phyloP scores from a whole-genome alignment of 2,797 vertebrate species.

The Molossus molossus region DNA sequence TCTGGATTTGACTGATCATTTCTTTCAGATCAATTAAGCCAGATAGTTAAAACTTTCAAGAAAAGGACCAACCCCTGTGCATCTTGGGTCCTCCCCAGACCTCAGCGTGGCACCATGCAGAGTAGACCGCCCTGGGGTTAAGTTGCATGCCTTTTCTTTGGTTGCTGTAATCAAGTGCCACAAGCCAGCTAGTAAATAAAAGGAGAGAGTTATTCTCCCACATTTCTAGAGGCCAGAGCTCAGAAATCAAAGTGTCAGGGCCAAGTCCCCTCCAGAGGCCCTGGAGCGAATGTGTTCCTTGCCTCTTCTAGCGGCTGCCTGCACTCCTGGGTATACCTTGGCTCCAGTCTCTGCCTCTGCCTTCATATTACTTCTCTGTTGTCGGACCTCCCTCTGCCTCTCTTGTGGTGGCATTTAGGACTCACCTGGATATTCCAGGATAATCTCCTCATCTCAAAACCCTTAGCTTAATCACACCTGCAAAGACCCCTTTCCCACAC shows the following conservation, averaged over 20 bases:
- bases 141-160: background rate
- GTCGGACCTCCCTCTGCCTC: background rate
- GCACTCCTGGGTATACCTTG: background rate
- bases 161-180: background rate
- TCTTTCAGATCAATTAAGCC: background rate
- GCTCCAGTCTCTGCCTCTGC: background rate
- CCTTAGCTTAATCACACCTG: background rate
- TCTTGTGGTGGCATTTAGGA: background rate
- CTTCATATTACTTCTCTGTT: background rate
- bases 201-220: background rate
- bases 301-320: background rate
- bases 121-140: background rate
- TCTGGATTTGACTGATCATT: conserved; percentile 21
- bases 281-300: background rate
- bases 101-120: background rate
- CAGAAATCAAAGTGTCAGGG: background rate
- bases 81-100: background rate
- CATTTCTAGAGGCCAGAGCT: background rate
- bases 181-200: background rate
- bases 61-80: background rate
- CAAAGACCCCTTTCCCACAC: background rate
- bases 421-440: background rate
- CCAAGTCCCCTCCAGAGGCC: background rate
- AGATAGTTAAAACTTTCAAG: background rate
- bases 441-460: background rate